Conservation (phyloP, 1,140 invertebrate genomes). For the Bathynomus jamesi region DNA sequence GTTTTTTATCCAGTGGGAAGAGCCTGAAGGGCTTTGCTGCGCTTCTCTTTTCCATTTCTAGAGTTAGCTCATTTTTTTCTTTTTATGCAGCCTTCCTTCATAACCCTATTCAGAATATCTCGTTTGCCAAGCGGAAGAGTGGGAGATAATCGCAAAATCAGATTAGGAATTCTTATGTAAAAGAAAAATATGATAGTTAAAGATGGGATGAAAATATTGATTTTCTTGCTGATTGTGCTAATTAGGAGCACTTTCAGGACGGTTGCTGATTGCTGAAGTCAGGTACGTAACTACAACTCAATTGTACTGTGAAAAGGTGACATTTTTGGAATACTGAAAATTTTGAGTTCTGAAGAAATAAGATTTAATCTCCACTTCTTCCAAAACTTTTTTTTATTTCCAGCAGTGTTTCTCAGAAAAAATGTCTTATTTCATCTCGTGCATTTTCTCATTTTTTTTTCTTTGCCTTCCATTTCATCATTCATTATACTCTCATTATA, state of each 20-base stretch:
- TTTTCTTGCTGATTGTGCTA: slow-evolving; percentile 1
- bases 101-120: background rate
- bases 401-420: too few species aligned
- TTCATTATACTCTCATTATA: background rate
- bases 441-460: too few species aligned
- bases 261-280: background rate
- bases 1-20: background rate
- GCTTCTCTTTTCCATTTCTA: background rate
- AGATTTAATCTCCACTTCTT: background rate
- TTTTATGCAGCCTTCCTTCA: background rate
- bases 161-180: background rate
- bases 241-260: background rate
- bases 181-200: background rate
- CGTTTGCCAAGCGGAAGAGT: background rate
- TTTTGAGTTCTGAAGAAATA: background rate
- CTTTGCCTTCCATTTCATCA: background rate
- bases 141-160: background rate
- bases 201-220: background rate
- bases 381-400: background rate
- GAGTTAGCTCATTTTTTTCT: background rate
- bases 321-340: background rate
- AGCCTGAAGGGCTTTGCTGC: background rate
- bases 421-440: too few species aligned
- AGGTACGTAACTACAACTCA: background rate
- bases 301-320: background rate